Percentiles rank a stretch among this genome's conserved stretches.
Evolutionary conservation across 2,888 invertebrate genomes (phyloP).

Genomic region (Rhamnusium bicolor): DNA sequence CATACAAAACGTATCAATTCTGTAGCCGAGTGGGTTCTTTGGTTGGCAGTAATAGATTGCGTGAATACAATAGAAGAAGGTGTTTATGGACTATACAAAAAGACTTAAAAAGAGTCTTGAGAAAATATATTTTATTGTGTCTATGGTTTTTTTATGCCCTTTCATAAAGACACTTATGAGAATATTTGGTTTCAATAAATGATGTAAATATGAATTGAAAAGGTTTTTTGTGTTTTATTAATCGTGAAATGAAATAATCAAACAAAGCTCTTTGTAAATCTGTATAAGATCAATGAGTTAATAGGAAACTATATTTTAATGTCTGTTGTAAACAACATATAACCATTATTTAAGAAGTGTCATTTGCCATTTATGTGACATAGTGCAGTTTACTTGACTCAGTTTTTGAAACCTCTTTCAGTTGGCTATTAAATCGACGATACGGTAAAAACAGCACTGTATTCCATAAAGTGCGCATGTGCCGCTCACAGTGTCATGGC

Average conservation of each 20-base stretch:
- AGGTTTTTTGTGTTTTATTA: constrained; percentile 13
- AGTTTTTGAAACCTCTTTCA: too few species aligned
- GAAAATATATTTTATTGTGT: constrained; percentile 48
- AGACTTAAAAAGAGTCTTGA: constrained; percentile 38
- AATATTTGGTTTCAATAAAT: constrained; percentile 42
- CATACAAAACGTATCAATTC: constrained; percentile 63
- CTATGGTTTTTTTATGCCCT: constrained; percentile 38
- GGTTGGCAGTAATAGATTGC: constrained; percentile 53
- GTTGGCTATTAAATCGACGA: too few species aligned
- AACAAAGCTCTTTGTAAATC: neutral
- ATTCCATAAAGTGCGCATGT: too few species aligned
- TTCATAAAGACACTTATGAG: constrained; percentile 39
- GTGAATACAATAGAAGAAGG: constrained; percentile 50
- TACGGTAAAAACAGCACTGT: too few species aligned
- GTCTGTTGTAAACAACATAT: neutral
- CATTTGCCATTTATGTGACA: neutral
- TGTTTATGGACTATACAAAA: constrained; percentile 50
- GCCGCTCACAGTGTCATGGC: too few species aligned
- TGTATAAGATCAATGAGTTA: neutral
- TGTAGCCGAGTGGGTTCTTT: constrained; percentile 54
- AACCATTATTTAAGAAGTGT: neutral
- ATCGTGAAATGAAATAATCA: neutral
- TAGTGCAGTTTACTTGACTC: too few species aligned
- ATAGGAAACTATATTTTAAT: neutral
- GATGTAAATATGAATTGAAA: constrained; percentile 30